Evolutionary conservation across 1,140 invertebrate genomes (phyloP).

Genomic region (Pseudomyrmex flavicornis): DNA sequence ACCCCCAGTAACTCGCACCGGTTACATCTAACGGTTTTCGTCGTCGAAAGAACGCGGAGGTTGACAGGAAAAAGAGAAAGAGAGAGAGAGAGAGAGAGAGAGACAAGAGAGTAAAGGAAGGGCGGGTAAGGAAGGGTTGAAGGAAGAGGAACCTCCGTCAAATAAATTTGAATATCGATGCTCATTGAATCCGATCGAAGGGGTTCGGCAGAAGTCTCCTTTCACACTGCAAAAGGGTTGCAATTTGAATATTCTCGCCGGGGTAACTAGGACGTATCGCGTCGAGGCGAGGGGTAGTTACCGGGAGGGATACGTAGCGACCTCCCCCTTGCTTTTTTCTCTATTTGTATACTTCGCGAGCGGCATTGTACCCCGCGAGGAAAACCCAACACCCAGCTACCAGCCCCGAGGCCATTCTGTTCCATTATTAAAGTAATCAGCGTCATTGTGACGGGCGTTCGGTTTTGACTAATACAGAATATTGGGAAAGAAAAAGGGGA

Average conservation of each 20-base stretch:
- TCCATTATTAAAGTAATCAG: constrained; percentile 85
- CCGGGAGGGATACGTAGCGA: constrained; percentile 50
- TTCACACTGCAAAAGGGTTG: constrained; percentile 82
- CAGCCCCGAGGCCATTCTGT: constrained; percentile 81
- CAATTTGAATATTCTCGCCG: constrained; percentile 85
- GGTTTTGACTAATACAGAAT: constrained; percentile 81
- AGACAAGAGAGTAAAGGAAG: constrained; percentile 51
- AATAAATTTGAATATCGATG: constrained; percentile 86
- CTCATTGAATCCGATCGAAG: constrained; percentile 85
- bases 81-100: constrained; percentile 44
- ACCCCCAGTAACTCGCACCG: constrained; percentile 77
- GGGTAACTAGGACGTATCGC: constrained; percentile 82
- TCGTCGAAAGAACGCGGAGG: constrained; percentile 36
- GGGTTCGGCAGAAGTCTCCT: constrained; percentile 82
- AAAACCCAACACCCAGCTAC: constrained; percentile 83
- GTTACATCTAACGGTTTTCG: constrained; percentile 80
- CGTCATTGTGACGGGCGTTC: constrained; percentile 82
- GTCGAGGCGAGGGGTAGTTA: constrained; percentile 53
- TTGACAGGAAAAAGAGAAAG: constrained; percentile 58
- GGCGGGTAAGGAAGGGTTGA: constrained; percentile 55
- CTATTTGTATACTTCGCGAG: constrained; percentile 84
- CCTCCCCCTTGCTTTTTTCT: constrained; percentile 73
- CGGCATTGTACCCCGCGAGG: constrained; percentile 79
- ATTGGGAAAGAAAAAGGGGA: neutral
- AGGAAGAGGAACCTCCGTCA: constrained; percentile 78